Evolutionary conservation across 2,797 vertebrate genomes (phyloP).

Genomic region (Coregonus sp.): DNA sequence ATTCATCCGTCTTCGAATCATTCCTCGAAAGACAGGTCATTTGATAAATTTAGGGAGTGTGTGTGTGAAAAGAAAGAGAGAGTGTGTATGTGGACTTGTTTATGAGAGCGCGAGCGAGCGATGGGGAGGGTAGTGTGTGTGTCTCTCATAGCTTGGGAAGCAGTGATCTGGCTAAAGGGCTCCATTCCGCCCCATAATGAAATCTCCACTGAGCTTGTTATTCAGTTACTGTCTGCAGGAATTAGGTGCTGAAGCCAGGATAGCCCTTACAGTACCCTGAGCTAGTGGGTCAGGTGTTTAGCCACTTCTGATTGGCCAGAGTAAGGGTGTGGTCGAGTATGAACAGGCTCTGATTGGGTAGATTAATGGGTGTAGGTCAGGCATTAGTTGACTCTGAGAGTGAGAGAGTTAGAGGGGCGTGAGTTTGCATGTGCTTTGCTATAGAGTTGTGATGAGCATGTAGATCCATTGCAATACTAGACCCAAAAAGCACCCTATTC

Average conservation of each 20-base stretch:
- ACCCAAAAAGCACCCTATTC: background rate
- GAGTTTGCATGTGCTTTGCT: background rate
- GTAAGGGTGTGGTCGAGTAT: background rate
- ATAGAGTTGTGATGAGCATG: background rate
- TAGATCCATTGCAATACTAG: background rate
- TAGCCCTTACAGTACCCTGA: slow-evolving; percentile 21
- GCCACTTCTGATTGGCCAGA: background rate
- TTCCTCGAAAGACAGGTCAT: background rate
- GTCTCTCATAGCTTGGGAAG: slow-evolving; percentile 7
- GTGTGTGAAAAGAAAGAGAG: background rate
- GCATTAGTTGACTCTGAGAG: background rate
- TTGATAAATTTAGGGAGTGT: background rate
- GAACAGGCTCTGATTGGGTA: slow-evolving; percentile 14
- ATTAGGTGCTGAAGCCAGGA: slow-evolving; percentile 24
- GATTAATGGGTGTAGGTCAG: background rate
- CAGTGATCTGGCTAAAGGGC: slow-evolving; percentile 21
- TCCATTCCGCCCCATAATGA: slow-evolving; percentile 26
- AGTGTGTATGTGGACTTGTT: background rate
- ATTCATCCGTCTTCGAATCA: slow-evolving; percentile 17
- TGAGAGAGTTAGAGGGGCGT: background rate
- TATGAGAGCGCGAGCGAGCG: background rate
- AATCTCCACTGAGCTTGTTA: slow-evolving; percentile 19
- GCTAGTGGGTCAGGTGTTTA: background rate
- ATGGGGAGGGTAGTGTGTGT: slow-evolving; percentile 10
- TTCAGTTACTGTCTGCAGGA: slow-evolving; percentile 21